Percentiles rank a stretch among this genome's conserved stretches.
phyloP scores from a whole-genome alignment of 2,888 invertebrate species.

The Acrobasis repandana region DNA sequence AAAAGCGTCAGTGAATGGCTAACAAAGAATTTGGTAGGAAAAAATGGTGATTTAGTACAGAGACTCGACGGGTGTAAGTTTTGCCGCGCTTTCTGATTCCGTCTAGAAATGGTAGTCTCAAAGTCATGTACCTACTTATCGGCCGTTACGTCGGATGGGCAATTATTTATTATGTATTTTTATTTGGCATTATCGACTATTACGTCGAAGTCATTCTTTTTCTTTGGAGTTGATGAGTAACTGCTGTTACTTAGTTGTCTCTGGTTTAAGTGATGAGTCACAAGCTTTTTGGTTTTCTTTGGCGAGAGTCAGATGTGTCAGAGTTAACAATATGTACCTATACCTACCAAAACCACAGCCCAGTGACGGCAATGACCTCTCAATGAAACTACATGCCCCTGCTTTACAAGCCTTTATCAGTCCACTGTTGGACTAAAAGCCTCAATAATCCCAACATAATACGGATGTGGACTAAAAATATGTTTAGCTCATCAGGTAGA shows the following conservation, averaged over 20 bases:
- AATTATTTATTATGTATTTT: constrained; percentile 66
- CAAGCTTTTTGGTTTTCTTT: background rate
- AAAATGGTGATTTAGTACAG: constrained; percentile 29
- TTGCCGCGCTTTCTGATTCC: constrained; percentile 80
- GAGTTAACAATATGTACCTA: background rate
- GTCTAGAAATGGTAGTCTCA: constrained; percentile 63
- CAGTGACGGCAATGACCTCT: no score
- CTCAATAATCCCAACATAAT: no score
- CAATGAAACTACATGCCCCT: no score
- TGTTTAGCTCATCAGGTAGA: no score
- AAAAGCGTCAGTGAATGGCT: constrained; percentile 43
- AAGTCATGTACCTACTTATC: constrained; percentile 73
- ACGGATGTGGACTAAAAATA: no score
- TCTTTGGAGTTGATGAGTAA: background rate
- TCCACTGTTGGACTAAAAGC: no score
- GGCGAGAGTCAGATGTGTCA: background rate
- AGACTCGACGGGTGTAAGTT: constrained; percentile 48
- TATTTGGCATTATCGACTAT: constrained; percentile 45
- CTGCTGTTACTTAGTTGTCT: background rate
- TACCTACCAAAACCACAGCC: no score
- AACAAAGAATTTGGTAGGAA: constrained; percentile 16
- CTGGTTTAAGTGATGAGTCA: background rate
- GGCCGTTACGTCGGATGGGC: constrained; percentile 67
- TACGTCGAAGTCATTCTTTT: constrained; percentile 3
- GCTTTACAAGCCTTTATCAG: no score